Base-by-base conservation (phyloP, 2,888 invertebrate species). In the Nephrotoma appendiculata region DNA sequence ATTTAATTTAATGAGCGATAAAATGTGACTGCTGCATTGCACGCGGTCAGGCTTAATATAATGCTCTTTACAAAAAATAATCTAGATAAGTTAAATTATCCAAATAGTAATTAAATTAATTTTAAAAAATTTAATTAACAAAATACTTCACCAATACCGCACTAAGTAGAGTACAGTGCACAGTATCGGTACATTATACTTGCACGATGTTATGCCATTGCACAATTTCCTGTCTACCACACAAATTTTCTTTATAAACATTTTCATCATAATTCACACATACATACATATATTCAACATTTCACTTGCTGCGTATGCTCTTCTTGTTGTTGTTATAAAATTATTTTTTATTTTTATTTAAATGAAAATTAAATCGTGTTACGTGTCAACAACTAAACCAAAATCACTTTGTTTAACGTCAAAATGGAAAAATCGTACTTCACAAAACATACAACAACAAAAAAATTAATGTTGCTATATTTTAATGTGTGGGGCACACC, bases 1-100 rank as follows among this genome's bases (percentile, higher is more conserved):
- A 71, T 71, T 31, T 71, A 71, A 71, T 31, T 71, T 71, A 71
- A 71, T 71, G 71, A 71, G 71, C 71, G 6, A 71, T 71, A 71
- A 71, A 71, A 71, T 71, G 71, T 31, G 19, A 31, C 31, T 71
- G 71, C 71, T 31, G 31, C 31, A 31, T 31, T 31, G 31, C 31
- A 31, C 11, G 71, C 12, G 71, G 71, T 71, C 71, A 71, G 71
- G 71, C 71, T 71, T 71, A 71, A 71, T 71, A 12, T 48, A 71
- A 71, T 31, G 71, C 2, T 71, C 31, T 31, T 11, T 6, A 52
- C 52, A 15, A 52, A 52, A 52, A 71, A 31, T 31, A 71, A 71
- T 71, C 31, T 15, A 91, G 88, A 71, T 71, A 71, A 71, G 71
- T 71, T 71, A 31, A 71, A 71, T 71, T 71, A 31, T 71, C 71